These are phyloP conservation scores for Ganaspis sp. DNA, from an alignment of 1,140 invertebrate species.

Conservation along the genomic window DNA sequence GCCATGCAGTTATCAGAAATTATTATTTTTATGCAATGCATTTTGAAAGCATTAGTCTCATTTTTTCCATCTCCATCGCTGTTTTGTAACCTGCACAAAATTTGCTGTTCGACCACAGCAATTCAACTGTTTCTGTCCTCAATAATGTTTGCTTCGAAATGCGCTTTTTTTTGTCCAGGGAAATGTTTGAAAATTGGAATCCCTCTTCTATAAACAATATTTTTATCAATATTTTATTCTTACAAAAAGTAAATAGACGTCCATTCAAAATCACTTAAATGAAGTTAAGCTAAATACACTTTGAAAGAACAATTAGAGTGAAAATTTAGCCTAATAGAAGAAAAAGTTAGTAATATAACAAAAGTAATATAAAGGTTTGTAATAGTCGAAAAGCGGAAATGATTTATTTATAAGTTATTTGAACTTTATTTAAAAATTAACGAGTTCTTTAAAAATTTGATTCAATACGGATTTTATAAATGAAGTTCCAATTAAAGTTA, in stretches of 20 bases:
- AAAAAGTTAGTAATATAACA: too few species aligned
- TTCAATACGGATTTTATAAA: too few species aligned
- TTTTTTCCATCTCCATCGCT: conserved; percentile 71
- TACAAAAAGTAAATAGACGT: conserved; percentile 30
- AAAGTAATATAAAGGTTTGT: too few species aligned
- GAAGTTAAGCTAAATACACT: too few species aligned
- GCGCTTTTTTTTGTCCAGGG: conserved; percentile 97
- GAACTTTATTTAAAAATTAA: too few species aligned
- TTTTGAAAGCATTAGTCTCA: conserved; percentile 71
- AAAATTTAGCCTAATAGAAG: too few species aligned
- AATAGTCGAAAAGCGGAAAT: too few species aligned
- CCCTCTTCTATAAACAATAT: conserved; percentile 82
- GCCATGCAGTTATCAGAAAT: conserved; percentile 95
- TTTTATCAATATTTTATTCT: conserved; percentile 32
- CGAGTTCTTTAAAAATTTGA: too few species aligned
- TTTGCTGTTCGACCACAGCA: conserved; percentile 96
- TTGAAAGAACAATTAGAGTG: too few species aligned
- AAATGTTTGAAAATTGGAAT: conserved; percentile 97
- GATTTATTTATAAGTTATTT: too few species aligned
- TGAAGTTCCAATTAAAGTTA: too few species aligned
- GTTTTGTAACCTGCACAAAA: conserved; percentile 83
- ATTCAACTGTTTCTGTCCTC: conserved; percentile 98
- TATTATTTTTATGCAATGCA: conserved; percentile 73
- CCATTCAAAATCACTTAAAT: conserved; percentile 58
- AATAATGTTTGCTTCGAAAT: conserved; percentile 93